phyloP scores from a whole-genome alignment of 2,888 invertebrate species.

The Zygothrica quintamaculata region DNA sequence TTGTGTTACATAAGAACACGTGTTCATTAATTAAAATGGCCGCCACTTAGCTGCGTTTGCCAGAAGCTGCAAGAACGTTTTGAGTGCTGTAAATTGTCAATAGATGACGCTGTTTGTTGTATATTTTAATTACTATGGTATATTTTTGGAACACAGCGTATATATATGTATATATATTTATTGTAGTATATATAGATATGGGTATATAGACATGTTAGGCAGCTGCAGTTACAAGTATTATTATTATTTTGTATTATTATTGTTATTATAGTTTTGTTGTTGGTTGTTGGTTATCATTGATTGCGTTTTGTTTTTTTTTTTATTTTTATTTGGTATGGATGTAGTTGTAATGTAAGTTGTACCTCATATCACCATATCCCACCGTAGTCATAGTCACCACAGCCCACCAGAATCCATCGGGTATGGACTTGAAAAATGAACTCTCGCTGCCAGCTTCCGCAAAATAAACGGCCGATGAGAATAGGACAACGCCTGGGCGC shows the following conservation, averaged over 20 bases:
- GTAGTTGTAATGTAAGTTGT: slow-evolving; percentile 70
- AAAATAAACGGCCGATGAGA: slow-evolving; percentile 99
- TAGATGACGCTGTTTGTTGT: too few relatives aligned
- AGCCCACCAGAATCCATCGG: slow-evolving; percentile 99
- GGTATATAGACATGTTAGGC: slow-evolving; percentile 37
- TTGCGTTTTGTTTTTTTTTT: slow-evolving; percentile 24
- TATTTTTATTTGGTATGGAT: slow-evolving; percentile 26
- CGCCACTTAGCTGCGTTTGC: too few relatives aligned
- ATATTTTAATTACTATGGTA: too few relatives aligned
- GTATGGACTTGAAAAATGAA: slow-evolving; percentile 99
- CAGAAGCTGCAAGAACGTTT: too few relatives aligned
- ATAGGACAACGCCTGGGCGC: slow-evolving; percentile 97
- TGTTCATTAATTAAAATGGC: too few relatives aligned
- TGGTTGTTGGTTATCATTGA: slow-evolving; percentile 28
- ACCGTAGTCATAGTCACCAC: slow-evolving; percentile 99
- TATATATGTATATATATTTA: slow-evolving; percentile 3
- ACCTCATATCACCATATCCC: slow-evolving; percentile 99
- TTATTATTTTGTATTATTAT: slow-evolving; percentile 15
- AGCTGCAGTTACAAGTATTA: slow-evolving; percentile 41
- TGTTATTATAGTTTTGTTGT: slow-evolving; percentile 25
- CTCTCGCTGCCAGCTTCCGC: slow-evolving; percentile 99
- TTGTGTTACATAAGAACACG: too few relatives aligned
- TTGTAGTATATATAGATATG: slow-evolving; percentile 18
- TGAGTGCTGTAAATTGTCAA: too few relatives aligned
- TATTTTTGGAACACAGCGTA: too few relatives aligned